A percentile compares a stretch with the other conserved stretches of the same genome.
Evolutionary conservation across 2,888 invertebrate species (phyloP).

Genomic region (Argynnis bischoffii): DNA sequence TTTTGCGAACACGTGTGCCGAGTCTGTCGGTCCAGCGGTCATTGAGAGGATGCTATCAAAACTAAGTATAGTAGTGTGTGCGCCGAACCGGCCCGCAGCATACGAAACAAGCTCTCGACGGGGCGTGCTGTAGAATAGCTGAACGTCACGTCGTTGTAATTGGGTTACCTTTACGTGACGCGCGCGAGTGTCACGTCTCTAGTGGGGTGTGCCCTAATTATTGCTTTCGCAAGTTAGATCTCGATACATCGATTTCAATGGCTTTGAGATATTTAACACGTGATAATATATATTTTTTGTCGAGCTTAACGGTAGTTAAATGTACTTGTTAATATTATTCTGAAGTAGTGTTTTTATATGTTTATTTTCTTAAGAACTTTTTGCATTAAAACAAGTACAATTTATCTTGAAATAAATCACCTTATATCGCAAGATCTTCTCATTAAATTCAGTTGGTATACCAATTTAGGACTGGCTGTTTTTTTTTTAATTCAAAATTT

Average conservation of each 20-base stretch:
- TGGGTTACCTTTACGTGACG: conserved; percentile 80
- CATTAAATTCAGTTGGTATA: conserved; percentile 24
- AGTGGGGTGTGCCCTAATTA: conserved; percentile 75
- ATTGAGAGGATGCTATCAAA: conserved; percentile 83
- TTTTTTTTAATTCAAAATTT: conserved; percentile 27
- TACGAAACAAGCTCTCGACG: conserved; percentile 71
- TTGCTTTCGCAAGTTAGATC: conserved; percentile 56
- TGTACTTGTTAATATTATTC: background rate
- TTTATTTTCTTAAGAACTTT: conserved; percentile 2
- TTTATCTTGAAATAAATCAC: conserved; percentile 18
- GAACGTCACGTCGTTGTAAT: conserved; percentile 77
- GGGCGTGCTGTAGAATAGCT: conserved; percentile 66
- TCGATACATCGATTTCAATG: conserved; percentile 13
- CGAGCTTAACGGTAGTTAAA: background rate
- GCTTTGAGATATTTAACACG: conserved; percentile 12
- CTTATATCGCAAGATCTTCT: conserved; percentile 20
- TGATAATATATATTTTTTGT: background rate
- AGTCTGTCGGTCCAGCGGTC: conserved; percentile 85
- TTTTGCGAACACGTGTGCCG: conserved; percentile 82
- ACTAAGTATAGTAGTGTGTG: conserved; percentile 64
- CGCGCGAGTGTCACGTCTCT: conserved; percentile 64
- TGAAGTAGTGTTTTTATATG: background rate
- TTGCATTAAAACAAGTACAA: conserved; percentile 6
- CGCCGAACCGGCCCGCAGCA: conserved; percentile 73
- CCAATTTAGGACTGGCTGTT: conserved; percentile 16